Base-by-base conservation (phyloP, 1,140 invertebrate genomes). In the Cherax destructor region DNA sequence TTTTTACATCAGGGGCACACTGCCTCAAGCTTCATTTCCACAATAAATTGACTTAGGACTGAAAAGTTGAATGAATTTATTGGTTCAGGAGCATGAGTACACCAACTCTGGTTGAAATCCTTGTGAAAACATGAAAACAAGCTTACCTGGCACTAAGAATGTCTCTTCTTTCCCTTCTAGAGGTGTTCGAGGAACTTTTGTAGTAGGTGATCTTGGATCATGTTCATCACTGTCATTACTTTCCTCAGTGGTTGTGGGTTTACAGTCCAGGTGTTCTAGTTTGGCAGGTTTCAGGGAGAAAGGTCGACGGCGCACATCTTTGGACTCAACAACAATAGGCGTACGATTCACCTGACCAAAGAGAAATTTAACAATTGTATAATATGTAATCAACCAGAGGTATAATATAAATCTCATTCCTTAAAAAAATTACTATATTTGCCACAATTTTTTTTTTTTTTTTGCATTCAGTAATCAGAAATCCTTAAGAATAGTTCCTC, bases 111-210 rank as follows among this genome's bases (percentile, higher is more conserved):
- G 52, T 6, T 56, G 52, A 56, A 11, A 56, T 11, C 11, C 6
- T 6, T 56, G 52, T 56, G 52, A 56, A 11, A 9, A 9, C 6
- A 56, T 56, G 11, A 56, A 56, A 56, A 56, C 11, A 56, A 9
- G 52, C 52, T 56, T 56, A 56, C 52, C 6, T 6, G 6, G 6
- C 52, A 56, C 6, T 9, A 9, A 11, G 52, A 56, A 56, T 56
- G 52, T 56, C 52, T 11, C 52, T 65, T 65, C 65, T 84, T 84
- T 84, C 16, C 72, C 83, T 49, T 84, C 83, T 1, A 88, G 41
- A 24, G 86, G 86, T 52, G 86, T 88, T 69, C 86, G 30, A 18
- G 86, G 86, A 41, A 88, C 86, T 65, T 80, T 88, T n/a, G 86
- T 69, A 10, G 86, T 80, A 49, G 86, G 86, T 61, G 86, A 88